Percentiles rank a stretch among this genome's conserved stretches.
These are phyloP conservation scores for Crypturellus undulatus DNA, from an alignment of 2,113 vertebrate genomes.

Conservation along the genomic window DNA sequence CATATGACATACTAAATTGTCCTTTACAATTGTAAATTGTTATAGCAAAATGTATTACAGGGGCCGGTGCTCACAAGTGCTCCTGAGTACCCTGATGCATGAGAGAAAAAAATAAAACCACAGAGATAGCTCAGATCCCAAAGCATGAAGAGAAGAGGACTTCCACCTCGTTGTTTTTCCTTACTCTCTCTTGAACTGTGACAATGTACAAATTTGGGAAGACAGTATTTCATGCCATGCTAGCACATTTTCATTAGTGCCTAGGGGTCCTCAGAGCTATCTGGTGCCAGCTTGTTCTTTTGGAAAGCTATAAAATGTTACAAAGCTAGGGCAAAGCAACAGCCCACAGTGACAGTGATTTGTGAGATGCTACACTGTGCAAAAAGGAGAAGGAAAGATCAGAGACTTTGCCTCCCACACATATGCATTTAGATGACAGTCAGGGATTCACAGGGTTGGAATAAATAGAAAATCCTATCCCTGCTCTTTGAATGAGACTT, in stretches of 20 bases:
- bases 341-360: neutral
- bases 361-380: neutral
- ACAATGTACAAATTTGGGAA: neutral
- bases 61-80: neutral
- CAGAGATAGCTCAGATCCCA: neutral
- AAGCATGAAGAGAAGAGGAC: neutral
- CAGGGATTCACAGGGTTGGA: slow-evolving; percentile 16
- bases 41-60: too few relatives aligned
- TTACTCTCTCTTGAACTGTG: neutral
- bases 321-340: neutral
- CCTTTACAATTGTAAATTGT: too few relatives aligned
- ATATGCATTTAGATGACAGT: neutral
- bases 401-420: slow-evolving; percentile 29
- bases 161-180: neutral
- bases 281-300: neutral
- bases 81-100: accelerated
- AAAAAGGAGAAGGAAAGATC: slow-evolving; percentile 22
- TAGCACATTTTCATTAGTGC: neutral
- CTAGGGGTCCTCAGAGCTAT: neutral
- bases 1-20: neutral
- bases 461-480: slow-evolving; percentile 42
- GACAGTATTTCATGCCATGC: neutral
- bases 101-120: neutral
- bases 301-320: slow-evolving; percentile 41
- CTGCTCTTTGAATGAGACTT: slow-evolving; percentile 37